These are phyloP conservation scores for Netelia inedita DNA, from an alignment of 2,888 invertebrate genomes.

Conservation along the genomic window DNA sequence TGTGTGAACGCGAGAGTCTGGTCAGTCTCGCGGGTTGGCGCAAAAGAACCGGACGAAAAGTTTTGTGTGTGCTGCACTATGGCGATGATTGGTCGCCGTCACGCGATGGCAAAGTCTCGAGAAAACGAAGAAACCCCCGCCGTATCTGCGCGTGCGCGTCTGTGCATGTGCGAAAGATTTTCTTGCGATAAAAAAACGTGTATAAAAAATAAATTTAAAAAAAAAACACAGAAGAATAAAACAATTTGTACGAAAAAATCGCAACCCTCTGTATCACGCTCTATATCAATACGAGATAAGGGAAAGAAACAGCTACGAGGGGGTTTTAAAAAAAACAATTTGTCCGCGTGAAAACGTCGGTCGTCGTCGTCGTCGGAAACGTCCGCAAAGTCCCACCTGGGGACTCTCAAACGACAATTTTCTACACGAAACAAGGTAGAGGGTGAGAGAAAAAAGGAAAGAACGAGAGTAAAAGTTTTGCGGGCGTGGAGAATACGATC, in stretches of 20 bases:
- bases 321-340: constrained; percentile 70
- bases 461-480: constrained; percentile 51
- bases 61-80: constrained; percentile 62
- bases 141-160: constrained; percentile 41
- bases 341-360: constrained; percentile 54
- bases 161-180: constrained; percentile 13
- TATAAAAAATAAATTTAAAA: neutral
- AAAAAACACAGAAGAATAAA: too few species aligned
- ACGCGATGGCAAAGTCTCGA: constrained; percentile 75
- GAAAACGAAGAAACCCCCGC: constrained; percentile 37
- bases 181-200: neutral
- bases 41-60: constrained; percentile 70
- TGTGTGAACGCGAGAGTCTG: constrained; percentile 33
- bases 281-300: constrained; percentile 38
- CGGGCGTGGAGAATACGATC: constrained; percentile 55
- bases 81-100: constrained; percentile 80
- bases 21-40: constrained; percentile 26
- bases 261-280: constrained; percentile 7
- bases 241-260: neutral
- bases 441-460: neutral
- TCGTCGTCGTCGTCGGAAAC: constrained; percentile 46
- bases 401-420: constrained; percentile 59
- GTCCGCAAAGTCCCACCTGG: constrained; percentile 66
- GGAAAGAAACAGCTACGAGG: constrained; percentile 40
- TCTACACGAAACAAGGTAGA: constrained; percentile 42